Percentiles rank a stretch among this genome's conserved stretches.
Conservation (phyloP, 2,797 vertebrate genomes). For the Gymnodraco acuticeps region DNA sequence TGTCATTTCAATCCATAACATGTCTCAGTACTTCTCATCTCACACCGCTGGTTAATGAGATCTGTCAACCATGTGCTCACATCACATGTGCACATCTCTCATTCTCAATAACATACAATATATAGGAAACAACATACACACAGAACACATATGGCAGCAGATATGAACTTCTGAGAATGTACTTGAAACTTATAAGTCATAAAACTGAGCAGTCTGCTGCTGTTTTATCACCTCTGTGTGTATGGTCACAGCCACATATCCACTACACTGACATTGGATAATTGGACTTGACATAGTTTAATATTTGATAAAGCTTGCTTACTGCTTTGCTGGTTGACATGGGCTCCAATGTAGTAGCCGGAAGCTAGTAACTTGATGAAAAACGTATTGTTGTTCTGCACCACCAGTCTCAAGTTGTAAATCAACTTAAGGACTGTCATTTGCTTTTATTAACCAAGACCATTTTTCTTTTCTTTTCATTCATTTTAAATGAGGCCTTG, state of each 20-base stretch:
- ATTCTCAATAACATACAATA: constrained; percentile 12
- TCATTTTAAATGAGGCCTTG: constrained; percentile 77
- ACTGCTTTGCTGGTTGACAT: constrained; percentile 42
- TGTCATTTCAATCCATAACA: constrained; percentile 54
- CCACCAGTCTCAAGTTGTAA: constrained; percentile 49
- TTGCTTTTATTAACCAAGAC: constrained; percentile 69
- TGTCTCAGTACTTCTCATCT: constrained; percentile 49
- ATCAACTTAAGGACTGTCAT: constrained; percentile 70
- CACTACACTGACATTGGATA: constrained; percentile 41
- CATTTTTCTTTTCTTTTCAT: constrained; percentile 75
- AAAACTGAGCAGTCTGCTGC: constrained; percentile 26
- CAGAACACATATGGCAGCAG: too few species aligned
- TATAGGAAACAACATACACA: neutral
- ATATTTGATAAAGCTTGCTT: constrained; percentile 75
- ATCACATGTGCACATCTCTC: constrained; percentile 14
- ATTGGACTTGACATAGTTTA: constrained; percentile 61
- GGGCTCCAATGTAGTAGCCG: constrained; percentile 43
- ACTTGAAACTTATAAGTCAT: constrained; percentile 33
- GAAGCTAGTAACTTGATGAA: constrained; percentile 58
- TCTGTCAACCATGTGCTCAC: constrained; percentile 38
- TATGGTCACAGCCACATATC: constrained; percentile 50
- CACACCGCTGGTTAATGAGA: constrained; percentile 53
- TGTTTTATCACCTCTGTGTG: constrained; percentile 48
- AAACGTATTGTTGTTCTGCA: constrained; percentile 46
- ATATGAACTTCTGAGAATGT: constrained; percentile 10